Conservation (phyloP, 2,888 invertebrate genomes). For the Lasius fuliginosus region DNA sequence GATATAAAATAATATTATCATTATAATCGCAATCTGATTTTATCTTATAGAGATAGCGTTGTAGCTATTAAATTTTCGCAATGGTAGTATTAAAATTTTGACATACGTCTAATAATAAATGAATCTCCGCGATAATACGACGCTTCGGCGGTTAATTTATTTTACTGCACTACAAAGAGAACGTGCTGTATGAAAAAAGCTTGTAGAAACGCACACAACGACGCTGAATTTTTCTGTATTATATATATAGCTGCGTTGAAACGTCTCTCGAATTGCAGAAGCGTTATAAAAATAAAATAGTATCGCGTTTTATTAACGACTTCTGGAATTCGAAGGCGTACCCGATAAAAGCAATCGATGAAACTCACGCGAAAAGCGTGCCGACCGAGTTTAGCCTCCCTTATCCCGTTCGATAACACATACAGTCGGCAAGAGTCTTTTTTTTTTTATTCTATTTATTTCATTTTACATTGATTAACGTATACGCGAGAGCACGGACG, state of each 20-base stretch:
- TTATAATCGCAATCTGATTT: background rate
- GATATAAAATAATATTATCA: background rate
- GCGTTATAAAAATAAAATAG: constrained; percentile 46
- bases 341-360: constrained; percentile 46
- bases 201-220: background rate
- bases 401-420: constrained; percentile 14
- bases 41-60: background rate
- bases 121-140: background rate
- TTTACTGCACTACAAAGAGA: background rate
- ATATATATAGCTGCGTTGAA: background rate
- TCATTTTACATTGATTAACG: constrained; percentile 51
- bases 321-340: constrained; percentile 41
- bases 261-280: constrained; percentile 28
- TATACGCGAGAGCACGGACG: constrained; percentile 16
- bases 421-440: background rate
- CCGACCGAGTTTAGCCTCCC: constrained; percentile 37
- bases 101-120: background rate
- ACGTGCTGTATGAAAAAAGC: background rate
- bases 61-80: background rate
- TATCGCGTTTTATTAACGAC: constrained; percentile 47
- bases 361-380: constrained; percentile 46
- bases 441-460: constrained; percentile 48
- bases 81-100: background rate
- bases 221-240: constrained; percentile 2
- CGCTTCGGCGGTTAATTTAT: background rate